Evolutionary conservation across 2,113 vertebrate genomes (phyloP).

Genomic region (Thermophis baileyi): DNA sequence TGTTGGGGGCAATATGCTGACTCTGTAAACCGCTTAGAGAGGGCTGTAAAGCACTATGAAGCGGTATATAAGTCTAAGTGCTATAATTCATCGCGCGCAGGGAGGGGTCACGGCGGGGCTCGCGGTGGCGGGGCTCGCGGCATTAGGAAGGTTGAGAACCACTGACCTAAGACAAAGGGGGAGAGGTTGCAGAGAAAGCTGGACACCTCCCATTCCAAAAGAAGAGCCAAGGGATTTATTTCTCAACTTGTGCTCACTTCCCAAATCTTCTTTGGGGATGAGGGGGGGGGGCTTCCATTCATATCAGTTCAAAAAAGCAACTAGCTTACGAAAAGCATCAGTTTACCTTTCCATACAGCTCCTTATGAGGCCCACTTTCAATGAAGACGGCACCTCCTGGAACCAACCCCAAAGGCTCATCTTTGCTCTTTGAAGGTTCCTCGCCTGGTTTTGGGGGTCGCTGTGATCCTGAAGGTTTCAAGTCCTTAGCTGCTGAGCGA

Average conservation of each 20-base stretch:
- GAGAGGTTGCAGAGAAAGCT: neutral
- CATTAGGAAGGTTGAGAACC: too few species aligned
- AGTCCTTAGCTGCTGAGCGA: constrained; percentile 70
- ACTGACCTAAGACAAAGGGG: neutral
- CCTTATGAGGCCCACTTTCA: constrained; percentile 78
- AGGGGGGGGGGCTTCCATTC: too few species aligned
- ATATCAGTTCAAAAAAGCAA: neutral
- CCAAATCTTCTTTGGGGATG: neutral
- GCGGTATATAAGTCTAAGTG: too few species aligned
- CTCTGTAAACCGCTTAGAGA: too few species aligned
- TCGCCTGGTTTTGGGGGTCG: constrained; percentile 73
- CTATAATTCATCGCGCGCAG: too few species aligned
- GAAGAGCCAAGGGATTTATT: neutral
- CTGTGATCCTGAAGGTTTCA: constrained; percentile 62
- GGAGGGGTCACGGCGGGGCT: too few species aligned
- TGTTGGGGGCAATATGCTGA: too few species aligned
- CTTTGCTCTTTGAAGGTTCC: constrained; percentile 51
- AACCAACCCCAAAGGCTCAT: constrained; percentile 67
- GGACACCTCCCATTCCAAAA: neutral
- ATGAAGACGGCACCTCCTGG: constrained; percentile 76
- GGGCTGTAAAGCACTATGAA: too few species aligned
- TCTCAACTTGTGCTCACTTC: neutral
- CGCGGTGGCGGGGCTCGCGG: too few species aligned
- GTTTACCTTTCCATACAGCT: constrained; percentile 83
- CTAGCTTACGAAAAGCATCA: neutral